phyloP scores from a whole-genome alignment of 1,140 invertebrate species.

The Dinoponera quadriceps region DNA sequence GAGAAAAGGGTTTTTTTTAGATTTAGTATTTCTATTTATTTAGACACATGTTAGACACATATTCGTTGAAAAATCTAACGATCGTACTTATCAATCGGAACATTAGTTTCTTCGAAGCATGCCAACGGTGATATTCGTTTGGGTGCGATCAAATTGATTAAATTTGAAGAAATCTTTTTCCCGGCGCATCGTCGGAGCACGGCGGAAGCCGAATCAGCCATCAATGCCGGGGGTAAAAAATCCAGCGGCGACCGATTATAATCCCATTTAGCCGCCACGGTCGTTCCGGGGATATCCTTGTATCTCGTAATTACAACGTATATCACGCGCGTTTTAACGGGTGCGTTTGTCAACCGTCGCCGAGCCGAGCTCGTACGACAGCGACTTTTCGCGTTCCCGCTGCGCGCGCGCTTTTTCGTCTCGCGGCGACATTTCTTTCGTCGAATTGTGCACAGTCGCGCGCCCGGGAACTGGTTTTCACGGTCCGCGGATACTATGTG shows the following conservation, averaged over 20 bases:
- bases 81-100: too few species aligned
- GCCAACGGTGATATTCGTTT: too few species aligned
- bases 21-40: too few species aligned
- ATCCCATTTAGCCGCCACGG: conserved; percentile 58
- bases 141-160: too few species aligned
- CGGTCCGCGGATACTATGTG: conserved; percentile 10
- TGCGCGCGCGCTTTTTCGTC: not conserved
- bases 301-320: conserved; percentile 48
- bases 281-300: conserved; percentile 21
- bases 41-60: too few species aligned
- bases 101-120: too few species aligned
- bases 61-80: too few species aligned
- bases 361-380: not conserved
- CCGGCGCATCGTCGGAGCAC: too few species aligned
- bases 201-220: conserved; percentile 2
- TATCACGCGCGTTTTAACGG: conserved; percentile 22
- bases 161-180: too few species aligned
- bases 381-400: conserved; percentile 20
- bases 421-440: conserved; percentile 27
- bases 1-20: too few species aligned
- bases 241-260: conserved; percentile 56
- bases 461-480: conserved; percentile 25
- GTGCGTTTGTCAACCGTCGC: conserved; percentile 24
- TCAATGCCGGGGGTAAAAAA: conserved; percentile 37
- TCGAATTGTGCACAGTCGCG: not conserved